A percentile compares a stretch with the other conserved stretches of the same genome.
Conservation (phyloP, 1,140 invertebrate genomes). For the Chironomus striatipennis region DNA sequence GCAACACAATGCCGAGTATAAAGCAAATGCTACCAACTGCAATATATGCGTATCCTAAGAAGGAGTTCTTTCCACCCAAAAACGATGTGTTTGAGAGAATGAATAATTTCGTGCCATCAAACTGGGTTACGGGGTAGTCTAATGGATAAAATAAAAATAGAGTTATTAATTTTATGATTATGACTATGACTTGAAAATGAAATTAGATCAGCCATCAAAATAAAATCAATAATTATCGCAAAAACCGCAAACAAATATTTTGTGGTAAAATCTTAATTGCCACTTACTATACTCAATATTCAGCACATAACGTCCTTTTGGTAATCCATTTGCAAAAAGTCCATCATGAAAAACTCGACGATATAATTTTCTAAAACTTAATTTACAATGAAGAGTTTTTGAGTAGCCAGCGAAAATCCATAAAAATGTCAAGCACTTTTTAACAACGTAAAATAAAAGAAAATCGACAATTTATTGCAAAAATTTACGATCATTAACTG, state of each 20-base stretch:
- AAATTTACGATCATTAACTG: too few species aligned
- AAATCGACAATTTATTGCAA: too few species aligned
- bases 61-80: constrained; percentile 96
- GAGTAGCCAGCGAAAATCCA: too few species aligned
- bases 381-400: too few species aligned
- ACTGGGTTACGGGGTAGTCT: constrained; percentile 85
- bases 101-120: constrained; percentile 88
- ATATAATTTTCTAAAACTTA: constrained; percentile 88
- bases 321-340: constrained; percentile 55
- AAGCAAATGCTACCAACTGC: constrained; percentile 92
- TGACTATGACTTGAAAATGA: too few species aligned
- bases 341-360: constrained; percentile 66
- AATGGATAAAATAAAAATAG: constrained; percentile 25
- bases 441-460: too few species aligned
- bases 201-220: too few species aligned
- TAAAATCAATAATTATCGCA: too few species aligned
- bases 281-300: constrained; percentile 69
- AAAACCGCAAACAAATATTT: constrained; percentile 24
- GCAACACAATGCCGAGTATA: constrained; percentile 80
- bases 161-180: not conserved
- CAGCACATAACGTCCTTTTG: constrained; percentile 67
- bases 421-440: too few species aligned
- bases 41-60: constrained; percentile 95
- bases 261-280: constrained; percentile 7
- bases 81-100: constrained; percentile 96